phyloP scores from a whole-genome alignment of 2,888 invertebrate species.

The Nephrotoma appendiculata region DNA sequence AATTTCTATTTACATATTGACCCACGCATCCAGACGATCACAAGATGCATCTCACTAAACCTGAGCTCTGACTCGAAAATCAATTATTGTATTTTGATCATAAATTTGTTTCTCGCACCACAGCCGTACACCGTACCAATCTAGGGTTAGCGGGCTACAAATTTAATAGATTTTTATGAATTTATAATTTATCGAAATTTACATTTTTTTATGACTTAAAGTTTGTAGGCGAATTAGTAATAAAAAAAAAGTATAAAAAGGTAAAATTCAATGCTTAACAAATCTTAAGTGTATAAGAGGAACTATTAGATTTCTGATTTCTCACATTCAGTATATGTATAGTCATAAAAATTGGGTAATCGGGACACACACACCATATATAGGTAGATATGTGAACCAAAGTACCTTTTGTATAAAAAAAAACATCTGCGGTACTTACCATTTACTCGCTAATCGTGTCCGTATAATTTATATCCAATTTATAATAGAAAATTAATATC shows the following conservation, averaged over 20 bases:
- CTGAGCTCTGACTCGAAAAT: background rate
- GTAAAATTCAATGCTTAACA: too few relatives aligned
- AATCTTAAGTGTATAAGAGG: background rate
- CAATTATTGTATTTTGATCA: background rate
- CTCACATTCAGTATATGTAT: background rate
- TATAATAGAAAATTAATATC: background rate
- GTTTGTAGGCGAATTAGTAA: background rate
- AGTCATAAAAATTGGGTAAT: background rate
- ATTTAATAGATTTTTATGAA: background rate
- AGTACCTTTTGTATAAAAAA: background rate
- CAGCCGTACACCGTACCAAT: background rate
- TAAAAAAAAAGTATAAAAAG: background rate
- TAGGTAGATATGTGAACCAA: background rate
- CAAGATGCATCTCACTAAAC: background rate
- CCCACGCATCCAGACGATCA: background rate
- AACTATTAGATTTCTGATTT: background rate
- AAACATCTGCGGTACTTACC: background rate
- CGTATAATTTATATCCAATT: background rate
- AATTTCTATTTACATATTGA: background rate
- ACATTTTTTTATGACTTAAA: background rate
- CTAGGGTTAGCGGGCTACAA: background rate
- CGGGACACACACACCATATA: background rate
- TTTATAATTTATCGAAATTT: background rate
- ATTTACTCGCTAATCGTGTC: background rate
- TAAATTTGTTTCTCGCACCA: background rate